phyloP scores from a whole-genome alignment of 2,888 invertebrate species.

The Conchocele bisecta region DNA sequence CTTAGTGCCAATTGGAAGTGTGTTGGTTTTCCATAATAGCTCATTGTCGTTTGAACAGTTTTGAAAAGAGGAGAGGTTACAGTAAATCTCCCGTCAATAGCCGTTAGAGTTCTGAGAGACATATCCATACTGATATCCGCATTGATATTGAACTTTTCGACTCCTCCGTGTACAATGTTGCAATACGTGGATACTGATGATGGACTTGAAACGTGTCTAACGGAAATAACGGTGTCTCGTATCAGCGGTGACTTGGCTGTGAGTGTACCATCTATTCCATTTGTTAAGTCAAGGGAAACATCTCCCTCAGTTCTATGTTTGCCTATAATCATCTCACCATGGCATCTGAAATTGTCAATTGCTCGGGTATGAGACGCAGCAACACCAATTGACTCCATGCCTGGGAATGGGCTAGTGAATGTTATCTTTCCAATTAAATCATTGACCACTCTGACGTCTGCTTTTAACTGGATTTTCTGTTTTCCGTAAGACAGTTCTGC shows the following conservation, averaged over 20 bases:
- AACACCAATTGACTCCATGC: slow-evolving; percentile 13
- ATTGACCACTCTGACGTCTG: slow-evolving; percentile 21
- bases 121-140: too few relatives aligned
- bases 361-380: slow-evolving; percentile 30
- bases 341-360: slow-evolving; percentile 42
- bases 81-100: slow-evolving; percentile 23
- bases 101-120: slow-evolving; percentile 17
- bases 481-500: slow-evolving; percentile 28
- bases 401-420: slow-evolving; percentile 29
- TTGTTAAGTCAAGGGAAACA: slow-evolving; percentile 28
- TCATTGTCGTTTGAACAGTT: slow-evolving; percentile 17
- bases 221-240: slow-evolving; percentile 33
- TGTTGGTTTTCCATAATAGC: slow-evolving; percentile 2
- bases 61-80: slow-evolving; percentile 43
- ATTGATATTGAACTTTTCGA: too few relatives aligned
- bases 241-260: slow-evolving; percentile 40
- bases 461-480: slow-evolving; percentile 12
- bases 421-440: slow-evolving; percentile 21
- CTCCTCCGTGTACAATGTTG: slow-evolving; percentile 18
- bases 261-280: slow-evolving; percentile 37
- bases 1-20: too few relatives aligned
- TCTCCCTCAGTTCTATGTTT: slow-evolving; percentile 45
- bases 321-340: slow-evolving; percentile 27
- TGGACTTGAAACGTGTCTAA: not conserved
- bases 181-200: too few relatives aligned